These are phyloP conservation scores for Pterocles orientalis DNA, from an alignment of 2,113 vertebrate species.

Conservation along the genomic window DNA sequence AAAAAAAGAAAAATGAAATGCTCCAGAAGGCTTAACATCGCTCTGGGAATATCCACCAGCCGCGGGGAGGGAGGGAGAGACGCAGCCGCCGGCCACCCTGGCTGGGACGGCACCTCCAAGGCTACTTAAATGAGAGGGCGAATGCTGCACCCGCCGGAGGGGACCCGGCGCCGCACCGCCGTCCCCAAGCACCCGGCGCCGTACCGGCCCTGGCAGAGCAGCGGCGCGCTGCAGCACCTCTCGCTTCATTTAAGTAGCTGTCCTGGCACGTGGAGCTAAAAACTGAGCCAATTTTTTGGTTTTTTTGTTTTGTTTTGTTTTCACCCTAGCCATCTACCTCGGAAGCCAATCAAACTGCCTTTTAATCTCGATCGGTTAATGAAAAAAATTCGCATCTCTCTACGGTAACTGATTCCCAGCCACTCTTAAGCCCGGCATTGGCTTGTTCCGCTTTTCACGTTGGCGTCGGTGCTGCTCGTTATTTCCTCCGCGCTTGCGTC, in stretches of 20 bases:
- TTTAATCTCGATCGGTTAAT: neutral
- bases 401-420: conserved; percentile 66
- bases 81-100: neutral
- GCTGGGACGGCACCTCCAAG: neutral
- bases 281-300: neutral
- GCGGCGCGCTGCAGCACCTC: neutral
- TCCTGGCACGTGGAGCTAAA: conserved; percentile 55
- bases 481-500: conserved; percentile 78
- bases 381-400: neutral
- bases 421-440: conserved; percentile 82
- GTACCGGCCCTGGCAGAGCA: neutral
- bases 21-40: neutral
- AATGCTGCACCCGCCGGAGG: neutral
- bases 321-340: neutral
- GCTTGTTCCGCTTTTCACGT: neutral
- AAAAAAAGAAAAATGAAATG: neutral
- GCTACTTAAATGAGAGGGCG: conserved; percentile 1
- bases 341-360: conserved; percentile 52
- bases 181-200: neutral
- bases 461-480: neutral
- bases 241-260: neutral
- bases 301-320: neutral
- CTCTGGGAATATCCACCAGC: neutral
- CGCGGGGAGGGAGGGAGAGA: neutral
- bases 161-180: neutral